A percentile compares a stretch with the other conserved stretches of the same genome.
Evolutionary conservation across 2,113 vertebrate genomes (phyloP).

Genomic region (Xenopus borealis): DNA sequence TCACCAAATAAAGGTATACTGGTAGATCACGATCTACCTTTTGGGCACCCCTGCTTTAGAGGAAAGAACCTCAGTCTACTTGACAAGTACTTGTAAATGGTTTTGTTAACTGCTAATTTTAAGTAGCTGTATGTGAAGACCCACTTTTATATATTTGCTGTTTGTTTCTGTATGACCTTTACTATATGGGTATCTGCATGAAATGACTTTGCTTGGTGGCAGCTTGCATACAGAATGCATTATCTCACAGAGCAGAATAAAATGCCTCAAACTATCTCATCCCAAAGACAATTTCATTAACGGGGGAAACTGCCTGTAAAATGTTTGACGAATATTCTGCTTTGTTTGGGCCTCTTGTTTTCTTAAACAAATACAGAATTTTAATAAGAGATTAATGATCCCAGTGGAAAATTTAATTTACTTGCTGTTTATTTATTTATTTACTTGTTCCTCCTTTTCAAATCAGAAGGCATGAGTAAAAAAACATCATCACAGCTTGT

Average conservation of each 20-base stretch:
- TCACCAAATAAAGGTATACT: no score
- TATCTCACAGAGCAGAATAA: constrained; percentile 29
- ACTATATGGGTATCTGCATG: background rate
- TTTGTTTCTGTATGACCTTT: background rate
- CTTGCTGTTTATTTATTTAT: constrained; percentile 37
- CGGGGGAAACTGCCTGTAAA: constrained; percentile 42
- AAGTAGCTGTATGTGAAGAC: no score
- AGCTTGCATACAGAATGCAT: constrained; percentile 26
- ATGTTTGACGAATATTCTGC: constrained; percentile 26
- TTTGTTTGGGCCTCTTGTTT: constrained; percentile 44
- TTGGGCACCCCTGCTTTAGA: no score
- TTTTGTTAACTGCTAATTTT: no score
- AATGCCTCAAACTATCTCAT: constrained; percentile 33
- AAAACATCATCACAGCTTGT: constrained; percentile 45
- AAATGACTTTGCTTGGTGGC: background rate
- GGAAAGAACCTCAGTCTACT: no score
- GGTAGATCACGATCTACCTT: no score
- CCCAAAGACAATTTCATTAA: constrained; percentile 40
- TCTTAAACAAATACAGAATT: constrained; percentile 45
- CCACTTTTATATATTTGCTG: background rate
- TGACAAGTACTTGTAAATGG: no score
- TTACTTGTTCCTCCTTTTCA: constrained; percentile 20
- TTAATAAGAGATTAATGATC: constrained; percentile 49
- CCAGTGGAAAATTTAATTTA: constrained; percentile 47
- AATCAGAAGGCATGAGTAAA: constrained; percentile 21